These are phyloP conservation scores for Tapirus terrestris DNA, from an alignment of 2,113 vertebrate species.

Conservation along the genomic window DNA sequence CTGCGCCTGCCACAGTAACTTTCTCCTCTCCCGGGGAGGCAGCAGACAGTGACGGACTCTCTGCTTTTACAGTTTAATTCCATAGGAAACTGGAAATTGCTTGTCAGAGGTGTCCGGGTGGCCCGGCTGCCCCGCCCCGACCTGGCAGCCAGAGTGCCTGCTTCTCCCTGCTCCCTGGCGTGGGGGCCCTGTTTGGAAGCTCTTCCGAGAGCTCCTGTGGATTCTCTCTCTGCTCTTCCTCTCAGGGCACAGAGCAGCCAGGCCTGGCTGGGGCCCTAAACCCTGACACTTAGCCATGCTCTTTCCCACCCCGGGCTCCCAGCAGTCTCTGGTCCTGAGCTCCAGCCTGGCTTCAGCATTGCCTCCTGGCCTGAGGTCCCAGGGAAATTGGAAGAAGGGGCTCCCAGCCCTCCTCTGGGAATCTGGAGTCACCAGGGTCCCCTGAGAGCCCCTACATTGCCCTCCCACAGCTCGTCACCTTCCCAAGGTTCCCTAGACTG, in stretches of 20 bases:
- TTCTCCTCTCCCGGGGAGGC: conserved; percentile 71
- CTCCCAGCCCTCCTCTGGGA: not conserved
- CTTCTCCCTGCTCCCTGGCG: not conserved
- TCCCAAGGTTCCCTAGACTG: not conserved
- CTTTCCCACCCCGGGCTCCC: conserved; percentile 43
- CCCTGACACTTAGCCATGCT: conserved; percentile 69
- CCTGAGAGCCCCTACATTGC: too few species aligned
- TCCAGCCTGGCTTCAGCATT: not conserved
- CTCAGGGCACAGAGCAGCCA: conserved; percentile 32
- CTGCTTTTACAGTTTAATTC: conserved; percentile 78
- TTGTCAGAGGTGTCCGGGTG: conserved; percentile 77
- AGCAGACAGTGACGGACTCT: conserved; percentile 73
- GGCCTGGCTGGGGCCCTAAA: conserved; percentile 66
- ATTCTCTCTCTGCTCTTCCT: not conserved
- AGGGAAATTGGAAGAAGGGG: not conserved
- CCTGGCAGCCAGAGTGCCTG: conserved; percentile 54
- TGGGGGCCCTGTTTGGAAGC: conserved; percentile 12
- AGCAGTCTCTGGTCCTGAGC: not conserved
- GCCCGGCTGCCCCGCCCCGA: conserved; percentile 62
- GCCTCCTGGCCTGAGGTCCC: not conserved
- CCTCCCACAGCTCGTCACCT: not conserved
- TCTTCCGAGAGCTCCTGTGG: not conserved
- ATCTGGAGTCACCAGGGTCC: not conserved
- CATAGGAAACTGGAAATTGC: conserved; percentile 82
- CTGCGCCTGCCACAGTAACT: conserved; percentile 1